Conservation (phyloP, 2,797 vertebrate genomes). For the Rhinogobio ventralis region DNA sequence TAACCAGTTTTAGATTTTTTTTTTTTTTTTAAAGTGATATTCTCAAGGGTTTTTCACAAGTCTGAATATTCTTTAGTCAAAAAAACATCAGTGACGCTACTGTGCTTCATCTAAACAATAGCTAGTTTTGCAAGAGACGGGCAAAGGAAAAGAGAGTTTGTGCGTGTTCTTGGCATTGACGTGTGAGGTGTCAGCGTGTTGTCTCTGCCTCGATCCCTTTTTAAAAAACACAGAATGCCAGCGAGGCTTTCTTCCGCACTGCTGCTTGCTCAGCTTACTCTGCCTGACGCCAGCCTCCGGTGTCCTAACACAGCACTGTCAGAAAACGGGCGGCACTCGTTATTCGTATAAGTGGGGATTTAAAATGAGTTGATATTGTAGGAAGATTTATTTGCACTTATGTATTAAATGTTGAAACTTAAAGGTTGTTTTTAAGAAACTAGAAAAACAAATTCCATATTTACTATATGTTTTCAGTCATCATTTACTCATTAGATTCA, state of each 20-base stretch:
- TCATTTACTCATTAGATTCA: not conserved
- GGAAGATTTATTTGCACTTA: not conserved
- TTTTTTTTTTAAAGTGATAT: not conserved
- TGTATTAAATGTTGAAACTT: not conserved
- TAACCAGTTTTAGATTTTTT: not conserved
- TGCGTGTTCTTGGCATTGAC: slow-evolving; percentile 37
- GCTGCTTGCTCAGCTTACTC: slow-evolving; percentile 44
- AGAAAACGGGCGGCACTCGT: not conserved
- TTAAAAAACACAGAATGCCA: slow-evolving; percentile 65
- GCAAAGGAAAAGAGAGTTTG: not conserved
- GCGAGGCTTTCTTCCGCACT: slow-evolving; percentile 61
- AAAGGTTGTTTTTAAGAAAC: not conserved
- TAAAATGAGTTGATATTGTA: not conserved
- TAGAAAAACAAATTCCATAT: not conserved
- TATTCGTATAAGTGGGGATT: not conserved
- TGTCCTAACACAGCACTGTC: not conserved
- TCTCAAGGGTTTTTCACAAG: not conserved
- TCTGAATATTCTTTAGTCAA: not conserved
- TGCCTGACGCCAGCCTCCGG: slow-evolving; percentile 28
- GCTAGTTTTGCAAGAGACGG: not conserved
- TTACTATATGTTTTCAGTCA: not conserved
- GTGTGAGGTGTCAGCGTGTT: slow-evolving; percentile 47
- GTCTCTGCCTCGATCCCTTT: slow-evolving; percentile 48
- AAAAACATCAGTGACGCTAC: not conserved
- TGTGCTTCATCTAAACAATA: slow-evolving; percentile 16